phyloP scores from a whole-genome alignment of 37 sponge, comb jelly and placozoan species.

The Theonella swinhoei region DNA sequence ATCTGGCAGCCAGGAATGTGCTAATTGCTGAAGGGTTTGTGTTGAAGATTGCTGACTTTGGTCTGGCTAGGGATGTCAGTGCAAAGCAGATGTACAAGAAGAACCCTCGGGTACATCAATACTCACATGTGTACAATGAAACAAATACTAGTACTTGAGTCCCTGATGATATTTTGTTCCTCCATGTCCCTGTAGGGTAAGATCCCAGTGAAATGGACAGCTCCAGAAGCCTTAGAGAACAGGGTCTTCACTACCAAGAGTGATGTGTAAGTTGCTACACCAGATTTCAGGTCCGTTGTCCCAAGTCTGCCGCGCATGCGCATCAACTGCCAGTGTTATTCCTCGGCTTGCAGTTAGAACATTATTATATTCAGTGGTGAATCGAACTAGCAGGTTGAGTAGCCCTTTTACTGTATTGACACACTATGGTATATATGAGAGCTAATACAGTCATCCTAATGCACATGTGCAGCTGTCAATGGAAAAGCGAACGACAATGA shows the following conservation, averaged over 20 bases:
- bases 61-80: slow-evolving; percentile 62
- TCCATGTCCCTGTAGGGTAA: slow-evolving; percentile 25
- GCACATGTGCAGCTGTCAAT: too few species aligned
- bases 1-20: slow-evolving; percentile 78
- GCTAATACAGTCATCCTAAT: too few species aligned
- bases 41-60: slow-evolving; percentile 81
- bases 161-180: too few species aligned
- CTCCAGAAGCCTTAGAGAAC: slow-evolving; percentile 65
- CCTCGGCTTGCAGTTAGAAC: too few species aligned
- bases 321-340: too few species aligned
- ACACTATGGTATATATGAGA: too few species aligned
- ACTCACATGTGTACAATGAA: background rate
- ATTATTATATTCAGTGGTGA: too few species aligned
- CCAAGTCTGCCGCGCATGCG: too few species aligned
- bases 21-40: slow-evolving; percentile 70
- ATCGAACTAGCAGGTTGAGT: too few species aligned
- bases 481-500: too few species aligned
- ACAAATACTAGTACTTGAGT: background rate
- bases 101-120: slow-evolving; percentile 2
- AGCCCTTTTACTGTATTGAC: too few species aligned
- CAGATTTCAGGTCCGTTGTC: too few species aligned
- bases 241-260: slow-evolving; percentile 52
- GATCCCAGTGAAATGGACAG: slow-evolving; percentile 81
- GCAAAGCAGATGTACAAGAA: background rate
- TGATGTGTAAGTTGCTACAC: slow-evolving; percentile 69